phyloP scores from a whole-genome alignment of 1,140 invertebrate species.

The Drosophila lowei region DNA sequence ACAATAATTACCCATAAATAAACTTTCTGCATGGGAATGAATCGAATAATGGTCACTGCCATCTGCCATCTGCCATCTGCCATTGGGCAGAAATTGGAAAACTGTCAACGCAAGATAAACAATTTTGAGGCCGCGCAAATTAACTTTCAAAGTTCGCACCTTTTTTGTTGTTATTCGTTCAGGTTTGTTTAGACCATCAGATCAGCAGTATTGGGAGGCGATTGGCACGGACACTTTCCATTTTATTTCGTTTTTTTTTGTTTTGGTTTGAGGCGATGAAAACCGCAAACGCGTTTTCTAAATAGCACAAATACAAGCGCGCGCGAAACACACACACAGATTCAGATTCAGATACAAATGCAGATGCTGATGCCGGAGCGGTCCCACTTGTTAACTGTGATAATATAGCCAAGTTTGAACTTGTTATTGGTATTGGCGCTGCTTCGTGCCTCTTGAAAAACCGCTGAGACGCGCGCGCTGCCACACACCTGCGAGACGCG shows the following conservation, averaged over 20 bases:
- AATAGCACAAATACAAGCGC: slow-evolving; percentile 25
- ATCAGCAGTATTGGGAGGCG: slow-evolving; percentile 33
- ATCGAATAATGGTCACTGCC: slow-evolving; percentile 15
- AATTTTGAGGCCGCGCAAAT: slow-evolving; percentile 14
- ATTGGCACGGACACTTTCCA: slow-evolving; percentile 62
- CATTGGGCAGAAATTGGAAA: slow-evolving; percentile 34
- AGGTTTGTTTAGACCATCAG: slow-evolving; percentile 39
- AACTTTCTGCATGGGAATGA: slow-evolving; percentile 36
- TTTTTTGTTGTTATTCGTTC: slow-evolving; percentile 28
- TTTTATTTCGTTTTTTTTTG: slow-evolving; percentile 39
- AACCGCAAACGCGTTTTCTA: slow-evolving; percentile 66
- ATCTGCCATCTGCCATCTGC: background rate
- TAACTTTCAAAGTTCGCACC: slow-evolving; percentile 74
- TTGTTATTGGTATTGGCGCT: slow-evolving; percentile 57
- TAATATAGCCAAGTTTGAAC: slow-evolving; percentile 63
- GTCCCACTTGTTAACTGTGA: slow-evolving; percentile 41
- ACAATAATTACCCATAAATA: slow-evolving; percentile 20
- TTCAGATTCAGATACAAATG: background rate
- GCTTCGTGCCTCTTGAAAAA: slow-evolving; percentile 19
- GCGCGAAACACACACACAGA: slow-evolving; percentile 20
- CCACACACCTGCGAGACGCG: slow-evolving; percentile 18
- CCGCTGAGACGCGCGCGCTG: slow-evolving; percentile 8
- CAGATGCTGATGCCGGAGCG: slow-evolving; percentile 6
- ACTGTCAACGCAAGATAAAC: slow-evolving; percentile 41
- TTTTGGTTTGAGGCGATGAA: slow-evolving; percentile 33